phyloP scores from a whole-genome alignment of 2,888 invertebrate species.

The Machimus atricapillus region DNA sequence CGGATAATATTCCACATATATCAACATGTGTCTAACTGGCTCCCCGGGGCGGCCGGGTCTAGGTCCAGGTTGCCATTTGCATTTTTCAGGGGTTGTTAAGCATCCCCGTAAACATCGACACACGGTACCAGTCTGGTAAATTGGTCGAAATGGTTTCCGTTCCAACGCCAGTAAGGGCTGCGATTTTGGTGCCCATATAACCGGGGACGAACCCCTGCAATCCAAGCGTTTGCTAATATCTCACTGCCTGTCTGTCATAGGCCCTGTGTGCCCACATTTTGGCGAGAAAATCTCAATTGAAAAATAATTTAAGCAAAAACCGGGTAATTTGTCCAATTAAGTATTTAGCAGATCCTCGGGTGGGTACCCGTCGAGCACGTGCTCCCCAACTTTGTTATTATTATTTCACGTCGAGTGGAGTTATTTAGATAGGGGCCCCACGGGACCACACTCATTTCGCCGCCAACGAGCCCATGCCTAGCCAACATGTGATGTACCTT shows the following conservation, averaged over 20 bases:
- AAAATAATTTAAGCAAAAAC: constrained; percentile 41
- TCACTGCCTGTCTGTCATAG: background rate
- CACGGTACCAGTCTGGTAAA: background rate
- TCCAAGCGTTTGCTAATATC: constrained; percentile 22
- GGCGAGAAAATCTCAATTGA: constrained; percentile 42
- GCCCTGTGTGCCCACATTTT: background rate
- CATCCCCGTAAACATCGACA: background rate
- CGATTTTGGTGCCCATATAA: background rate
- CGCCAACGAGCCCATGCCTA: background rate
- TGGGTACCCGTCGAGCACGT: constrained; percentile 1
- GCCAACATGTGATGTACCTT: constrained; percentile 4
- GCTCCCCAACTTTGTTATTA: constrained; percentile 2
- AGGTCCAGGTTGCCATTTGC: constrained; percentile 16
- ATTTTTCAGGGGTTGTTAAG: constrained; percentile 25
- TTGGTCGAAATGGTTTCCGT: background rate
- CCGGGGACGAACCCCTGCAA: background rate
- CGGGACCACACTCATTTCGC: constrained; percentile 11
- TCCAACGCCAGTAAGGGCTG: background rate
- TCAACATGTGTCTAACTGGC: constrained; percentile 34
- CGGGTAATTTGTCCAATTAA: constrained; percentile 44
- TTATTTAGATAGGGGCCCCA: background rate
- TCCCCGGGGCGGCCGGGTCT: background rate
- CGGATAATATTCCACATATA: constrained; percentile 34
- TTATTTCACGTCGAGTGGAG: constrained; percentile 8
- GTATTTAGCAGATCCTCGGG: constrained; percentile 36